Evolutionary conservation across 2,888 invertebrate genomes (phyloP).

Genomic region (Sesamia inferens): DNA sequence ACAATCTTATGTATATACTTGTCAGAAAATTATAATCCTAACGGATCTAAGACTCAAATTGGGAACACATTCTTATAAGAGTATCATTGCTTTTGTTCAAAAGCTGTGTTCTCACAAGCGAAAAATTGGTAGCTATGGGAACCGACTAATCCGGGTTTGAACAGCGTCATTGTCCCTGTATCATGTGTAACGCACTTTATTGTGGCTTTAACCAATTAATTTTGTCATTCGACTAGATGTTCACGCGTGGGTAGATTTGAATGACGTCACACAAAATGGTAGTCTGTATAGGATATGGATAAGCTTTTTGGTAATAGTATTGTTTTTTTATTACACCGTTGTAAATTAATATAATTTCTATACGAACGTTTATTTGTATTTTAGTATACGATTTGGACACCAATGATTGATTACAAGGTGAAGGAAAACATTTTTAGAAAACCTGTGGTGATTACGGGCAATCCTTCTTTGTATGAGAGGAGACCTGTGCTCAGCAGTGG

Average conservation of each 20-base stretch:
- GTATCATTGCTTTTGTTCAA: constrained; percentile 27
- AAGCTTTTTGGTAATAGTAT: constrained; percentile 33
- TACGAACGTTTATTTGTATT: too few species aligned
- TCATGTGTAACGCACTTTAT: constrained; percentile 76
- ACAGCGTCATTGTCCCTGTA: constrained; percentile 73
- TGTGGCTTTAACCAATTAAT: constrained; percentile 82
- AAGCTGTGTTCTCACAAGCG: constrained; percentile 70
- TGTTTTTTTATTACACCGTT: constrained; percentile 9
- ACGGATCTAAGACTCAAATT: background rate
- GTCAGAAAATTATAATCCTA: constrained; percentile 12
- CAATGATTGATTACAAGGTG: too few species aligned
- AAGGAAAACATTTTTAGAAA: too few species aligned
- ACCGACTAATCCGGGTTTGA: constrained; percentile 77
- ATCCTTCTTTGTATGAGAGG: too few species aligned
- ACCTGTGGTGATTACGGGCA: too few species aligned
- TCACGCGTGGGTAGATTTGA: constrained; percentile 69
- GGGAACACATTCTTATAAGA: constrained; percentile 39
- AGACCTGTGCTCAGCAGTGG: too few species aligned
- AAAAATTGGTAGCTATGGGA: constrained; percentile 75
- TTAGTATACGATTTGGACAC: too few species aligned
- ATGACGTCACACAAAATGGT: constrained; percentile 66
- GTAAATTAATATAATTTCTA: background rate
- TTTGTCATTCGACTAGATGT: constrained; percentile 77
- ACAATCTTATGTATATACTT: background rate
- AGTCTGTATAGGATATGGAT: constrained; percentile 50